Evolutionary conservation across 2,888 invertebrate genomes (phyloP).

Genomic region (Apamea crenata): DNA sequence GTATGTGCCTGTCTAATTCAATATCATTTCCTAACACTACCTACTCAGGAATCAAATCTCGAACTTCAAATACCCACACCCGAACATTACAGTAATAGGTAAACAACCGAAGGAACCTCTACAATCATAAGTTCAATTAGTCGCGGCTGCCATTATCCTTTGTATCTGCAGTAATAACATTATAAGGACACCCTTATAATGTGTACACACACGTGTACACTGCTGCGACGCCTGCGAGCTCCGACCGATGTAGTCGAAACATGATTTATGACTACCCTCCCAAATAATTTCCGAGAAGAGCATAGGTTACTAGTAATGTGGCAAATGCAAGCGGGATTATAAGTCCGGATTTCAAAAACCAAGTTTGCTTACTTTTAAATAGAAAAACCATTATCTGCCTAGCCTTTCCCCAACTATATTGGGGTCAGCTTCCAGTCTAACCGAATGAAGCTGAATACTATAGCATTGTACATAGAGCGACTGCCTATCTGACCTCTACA

Average conservation of each 20-base stretch:
- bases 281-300: conserved; percentile 62
- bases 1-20: background rate
- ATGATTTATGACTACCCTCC: conserved; percentile 64
- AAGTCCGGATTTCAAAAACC: background rate
- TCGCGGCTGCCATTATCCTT: conserved; percentile 23
- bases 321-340: background rate
- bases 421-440: background rate
- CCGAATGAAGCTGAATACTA: too few species aligned
- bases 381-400: background rate
- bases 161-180: conserved; percentile 30
- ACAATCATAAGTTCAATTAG: conserved; percentile 46
- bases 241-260: too few species aligned
- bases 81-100: conserved; percentile 23
- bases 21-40: background rate
- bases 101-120: conserved; percentile 29
- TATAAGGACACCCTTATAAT: too few species aligned
- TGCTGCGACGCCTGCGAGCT: too few species aligned
- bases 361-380: background rate
- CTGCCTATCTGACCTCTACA: background rate
- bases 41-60: background rate
- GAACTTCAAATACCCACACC: background rate
- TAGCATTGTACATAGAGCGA: background rate
- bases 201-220: too few species aligned
- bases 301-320: conserved; percentile 60
- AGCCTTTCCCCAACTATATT: background rate